phyloP scores from a whole-genome alignment of 1,140 invertebrate species.

The Gyrodactylus salaris region DNA sequence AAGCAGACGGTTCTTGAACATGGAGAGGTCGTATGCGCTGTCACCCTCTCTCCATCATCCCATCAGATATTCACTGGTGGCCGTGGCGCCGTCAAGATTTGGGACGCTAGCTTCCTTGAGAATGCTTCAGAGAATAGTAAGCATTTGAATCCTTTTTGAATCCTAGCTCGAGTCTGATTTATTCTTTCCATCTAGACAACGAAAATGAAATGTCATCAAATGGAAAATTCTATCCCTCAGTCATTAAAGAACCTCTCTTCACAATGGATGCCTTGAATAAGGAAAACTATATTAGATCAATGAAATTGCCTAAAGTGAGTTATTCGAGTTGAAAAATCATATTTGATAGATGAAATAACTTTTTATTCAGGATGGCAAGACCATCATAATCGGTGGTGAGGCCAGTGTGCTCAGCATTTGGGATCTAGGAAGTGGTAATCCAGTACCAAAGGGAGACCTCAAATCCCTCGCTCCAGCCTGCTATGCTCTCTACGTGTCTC shows the following conservation, averaged over 20 bases:
- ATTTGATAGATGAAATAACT: no score
- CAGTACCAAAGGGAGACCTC: slow-evolving; percentile 45
- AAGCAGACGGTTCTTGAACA: slow-evolving; percentile 61
- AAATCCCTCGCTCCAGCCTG: slow-evolving; percentile 83
- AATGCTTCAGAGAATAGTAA: background rate
- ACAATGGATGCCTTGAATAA: slow-evolving; percentile 23
- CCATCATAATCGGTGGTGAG: slow-evolving; percentile 77
- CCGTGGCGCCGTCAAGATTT: slow-evolving; percentile 75
- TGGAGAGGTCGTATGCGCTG: slow-evolving; percentile 63
- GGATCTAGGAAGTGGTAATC: slow-evolving; percentile 45
- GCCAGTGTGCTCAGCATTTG: slow-evolving; percentile 75
- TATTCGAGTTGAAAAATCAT: no score
- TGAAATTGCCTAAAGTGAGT: slow-evolving; percentile 63
- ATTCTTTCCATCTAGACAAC: no score
- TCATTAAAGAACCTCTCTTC: background rate
- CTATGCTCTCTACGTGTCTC: slow-evolving; percentile 75
- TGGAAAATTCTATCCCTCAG: background rate
- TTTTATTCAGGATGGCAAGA: slow-evolving; percentile 74
- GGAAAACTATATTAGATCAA: slow-evolving; percentile 82
- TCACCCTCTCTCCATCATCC: slow-evolving; percentile 49
- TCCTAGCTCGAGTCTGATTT: no score
- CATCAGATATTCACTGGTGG: slow-evolving; percentile 87
- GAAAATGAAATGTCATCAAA: slow-evolving; percentile 22
- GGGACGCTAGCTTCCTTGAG: slow-evolving; percentile 14
- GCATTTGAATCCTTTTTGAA: slow-evolving; percentile 6